phyloP scores from a whole-genome alignment of 2,797 vertebrate genomes.

The Pantherophis alleghaniensis region DNA sequence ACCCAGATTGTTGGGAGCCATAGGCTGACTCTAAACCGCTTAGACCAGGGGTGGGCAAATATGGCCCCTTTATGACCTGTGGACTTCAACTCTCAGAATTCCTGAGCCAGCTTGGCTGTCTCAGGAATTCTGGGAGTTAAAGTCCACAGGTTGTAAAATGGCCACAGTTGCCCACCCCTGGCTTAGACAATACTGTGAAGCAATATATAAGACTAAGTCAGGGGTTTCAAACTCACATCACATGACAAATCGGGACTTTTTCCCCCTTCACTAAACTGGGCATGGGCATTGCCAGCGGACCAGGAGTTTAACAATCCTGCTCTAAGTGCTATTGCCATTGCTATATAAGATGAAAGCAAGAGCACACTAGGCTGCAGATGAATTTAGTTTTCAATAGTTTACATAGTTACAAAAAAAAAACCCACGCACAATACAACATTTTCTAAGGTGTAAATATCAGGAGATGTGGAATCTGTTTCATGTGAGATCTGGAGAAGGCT shows the following conservation, averaged over 20 bases:
- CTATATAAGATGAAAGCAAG: neutral
- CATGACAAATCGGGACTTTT: too few relatives aligned
- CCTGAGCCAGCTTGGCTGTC: too few relatives aligned
- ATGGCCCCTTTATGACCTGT: too few relatives aligned
- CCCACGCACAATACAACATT: neutral
- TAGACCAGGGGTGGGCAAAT: too few relatives aligned
- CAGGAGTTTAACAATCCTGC: too few relatives aligned
- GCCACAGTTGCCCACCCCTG: too few relatives aligned
- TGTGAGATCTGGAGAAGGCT: neutral
- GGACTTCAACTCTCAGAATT: too few relatives aligned
- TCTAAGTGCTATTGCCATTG: neutral
- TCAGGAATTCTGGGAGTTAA: too few relatives aligned
- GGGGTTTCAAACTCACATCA: too few relatives aligned
- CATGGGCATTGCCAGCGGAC: too few relatives aligned
- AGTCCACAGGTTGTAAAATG: too few relatives aligned
- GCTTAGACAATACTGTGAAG: neutral
- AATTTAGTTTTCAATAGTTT: neutral
- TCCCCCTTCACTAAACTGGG: too few relatives aligned
- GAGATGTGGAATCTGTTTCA: neutral
- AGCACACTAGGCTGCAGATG: neutral
- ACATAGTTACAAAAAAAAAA: neutral
- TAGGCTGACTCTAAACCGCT: neutral
- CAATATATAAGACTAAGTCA: neutral
- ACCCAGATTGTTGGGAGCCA: neutral
- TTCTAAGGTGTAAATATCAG: neutral